phyloP scores from a whole-genome alignment of 2,113 vertebrate genomes.

The Phyllopteryx taeniolatus region DNA sequence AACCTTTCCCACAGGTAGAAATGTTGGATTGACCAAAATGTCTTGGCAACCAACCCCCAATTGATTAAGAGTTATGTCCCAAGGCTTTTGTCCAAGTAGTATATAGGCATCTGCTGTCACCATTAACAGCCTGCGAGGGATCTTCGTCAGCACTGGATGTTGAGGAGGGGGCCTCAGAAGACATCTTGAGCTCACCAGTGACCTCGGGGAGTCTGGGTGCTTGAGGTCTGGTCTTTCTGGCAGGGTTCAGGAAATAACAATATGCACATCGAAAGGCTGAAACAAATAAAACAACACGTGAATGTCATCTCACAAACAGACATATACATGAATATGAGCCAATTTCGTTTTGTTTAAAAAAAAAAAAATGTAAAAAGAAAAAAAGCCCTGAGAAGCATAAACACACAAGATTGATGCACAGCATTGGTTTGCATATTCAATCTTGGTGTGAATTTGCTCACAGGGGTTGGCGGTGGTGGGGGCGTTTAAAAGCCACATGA shows the following conservation, averaged over 20 bases:
- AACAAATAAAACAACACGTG: conserved; percentile 34
- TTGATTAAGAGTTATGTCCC: neutral
- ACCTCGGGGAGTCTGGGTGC: conserved; percentile 86
- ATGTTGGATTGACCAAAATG: too few relatives aligned
- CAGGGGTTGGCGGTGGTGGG: conserved; percentile 58
- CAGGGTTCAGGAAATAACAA: conserved; percentile 97
- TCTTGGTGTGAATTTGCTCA: conserved; percentile 64
- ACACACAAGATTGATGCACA: conserved; percentile 63
- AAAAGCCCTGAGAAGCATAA: conserved; percentile 63
- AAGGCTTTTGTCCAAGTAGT: neutral
- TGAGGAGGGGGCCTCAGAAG: conserved; percentile 46
- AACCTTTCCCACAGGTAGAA: too few relatives aligned
- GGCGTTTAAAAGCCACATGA: conserved; percentile 73
- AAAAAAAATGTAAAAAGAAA: neutral
- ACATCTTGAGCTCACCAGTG: conserved; percentile 72
- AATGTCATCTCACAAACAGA: conserved; percentile 28
- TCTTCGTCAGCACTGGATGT: conserved; percentile 51
- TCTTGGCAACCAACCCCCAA: neutral
- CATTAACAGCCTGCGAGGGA: conserved; percentile 52
- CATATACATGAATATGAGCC: conserved; percentile 65
- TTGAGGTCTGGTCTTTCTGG: conserved; percentile 90
- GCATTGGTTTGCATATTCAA: conserved; percentile 67
- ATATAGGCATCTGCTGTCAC: conserved; percentile 30
- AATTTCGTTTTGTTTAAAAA: conserved; percentile 35
- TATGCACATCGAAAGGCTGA: conserved; percentile 96